phyloP scores from a whole-genome alignment of 2,888 invertebrate species.

The Ctenicera cuprea region DNA sequence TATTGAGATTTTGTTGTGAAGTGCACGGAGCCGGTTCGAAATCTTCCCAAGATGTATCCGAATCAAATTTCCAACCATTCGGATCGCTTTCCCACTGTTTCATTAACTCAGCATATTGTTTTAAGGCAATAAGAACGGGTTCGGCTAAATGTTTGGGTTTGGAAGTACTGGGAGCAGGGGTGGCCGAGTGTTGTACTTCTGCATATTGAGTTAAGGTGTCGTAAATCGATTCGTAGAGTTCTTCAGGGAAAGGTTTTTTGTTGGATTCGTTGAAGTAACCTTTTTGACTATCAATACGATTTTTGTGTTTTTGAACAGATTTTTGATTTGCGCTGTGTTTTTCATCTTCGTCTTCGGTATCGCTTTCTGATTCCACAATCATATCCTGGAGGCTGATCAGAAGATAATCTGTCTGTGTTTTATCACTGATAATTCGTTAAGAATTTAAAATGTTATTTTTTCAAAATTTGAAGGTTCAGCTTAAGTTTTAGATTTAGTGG shows the following conservation, averaged over 20 bases:
- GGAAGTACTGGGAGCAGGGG: not conserved
- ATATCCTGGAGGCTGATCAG: slow-evolving; percentile 59
- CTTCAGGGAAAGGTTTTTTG: slow-evolving; percentile 19
- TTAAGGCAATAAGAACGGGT: slow-evolving; percentile 16
- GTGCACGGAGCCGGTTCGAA: not conserved
- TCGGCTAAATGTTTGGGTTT: not conserved
- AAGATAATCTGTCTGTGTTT: slow-evolving; percentile 67
- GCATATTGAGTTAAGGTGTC: slow-evolving; percentile 33
- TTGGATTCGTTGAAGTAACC: not conserved
- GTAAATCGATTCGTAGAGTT: slow-evolving; percentile 28
- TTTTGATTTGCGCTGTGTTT: not conserved
- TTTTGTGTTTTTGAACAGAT: not conserved
- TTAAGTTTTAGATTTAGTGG: too few relatives aligned
- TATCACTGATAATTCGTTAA: slow-evolving; percentile 65
- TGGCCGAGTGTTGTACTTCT: not conserved
- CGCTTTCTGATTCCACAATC: slow-evolving; percentile 62
- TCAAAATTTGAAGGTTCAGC: not conserved
- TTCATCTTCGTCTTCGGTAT: slow-evolving; percentile 33
- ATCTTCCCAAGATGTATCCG: not conserved
- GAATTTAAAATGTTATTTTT: slow-evolving; percentile 40
- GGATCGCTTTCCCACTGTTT: slow-evolving; percentile 19
- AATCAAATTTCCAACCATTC: slow-evolving; percentile 1
- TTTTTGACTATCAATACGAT: not conserved
- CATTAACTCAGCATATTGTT: slow-evolving; percentile 24
- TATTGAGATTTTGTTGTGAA: slow-evolving; percentile 3